Base-by-base conservation (phyloP, 2,888 invertebrate species). In the Molorchus minor region DNA sequence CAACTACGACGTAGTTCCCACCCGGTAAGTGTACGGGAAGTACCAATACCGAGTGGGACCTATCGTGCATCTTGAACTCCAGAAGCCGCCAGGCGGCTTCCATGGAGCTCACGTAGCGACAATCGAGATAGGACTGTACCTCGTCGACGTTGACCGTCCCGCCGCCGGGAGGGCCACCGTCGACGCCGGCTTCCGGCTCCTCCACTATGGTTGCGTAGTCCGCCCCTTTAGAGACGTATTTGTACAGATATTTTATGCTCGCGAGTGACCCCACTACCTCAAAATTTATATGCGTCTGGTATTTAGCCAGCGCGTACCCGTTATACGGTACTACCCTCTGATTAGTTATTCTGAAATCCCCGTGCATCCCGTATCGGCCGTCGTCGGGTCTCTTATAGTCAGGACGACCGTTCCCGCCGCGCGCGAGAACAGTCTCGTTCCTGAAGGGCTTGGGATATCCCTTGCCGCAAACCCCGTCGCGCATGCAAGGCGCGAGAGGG, bases 61-160 rank as follows among this genome's bases (percentile, higher is more conserved):
- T 61, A 33, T 58, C 65, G 49, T 64, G 66, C 70, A 64, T 58
- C 13, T 46, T 20, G 19, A 55, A 75, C 64, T 67, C 65, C 51
- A 73, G 70, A 16, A 78, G 64, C 25, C 75, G 53, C 77, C 77
- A 80, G 7, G 64, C 59, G 3, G 77, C 77, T 65, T 80, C 77
- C 51, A 68, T 73, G 12, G 70, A 65, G 44, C 71, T 71, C 3
- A 79, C 70, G 65, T 77, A 79, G 35, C 77, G 65, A 0, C 72
- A 62, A 60, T 77, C 71, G 1, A 76, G n/a, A 59, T 64, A 75
- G 8, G 59, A 62, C 16, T 56, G 55, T 3, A 78, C 64, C 69
- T 79, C 76, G 61, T 78, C 71, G 38, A 15, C 38, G 12, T 2
- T 7, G 12, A 38, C 38, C 4, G 16, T 10, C 1, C 13, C 4